These are phyloP conservation scores for Gryllus bimaculatus DNA, from an alignment of 1,140 invertebrate genomes.

Conservation along the genomic window DNA sequence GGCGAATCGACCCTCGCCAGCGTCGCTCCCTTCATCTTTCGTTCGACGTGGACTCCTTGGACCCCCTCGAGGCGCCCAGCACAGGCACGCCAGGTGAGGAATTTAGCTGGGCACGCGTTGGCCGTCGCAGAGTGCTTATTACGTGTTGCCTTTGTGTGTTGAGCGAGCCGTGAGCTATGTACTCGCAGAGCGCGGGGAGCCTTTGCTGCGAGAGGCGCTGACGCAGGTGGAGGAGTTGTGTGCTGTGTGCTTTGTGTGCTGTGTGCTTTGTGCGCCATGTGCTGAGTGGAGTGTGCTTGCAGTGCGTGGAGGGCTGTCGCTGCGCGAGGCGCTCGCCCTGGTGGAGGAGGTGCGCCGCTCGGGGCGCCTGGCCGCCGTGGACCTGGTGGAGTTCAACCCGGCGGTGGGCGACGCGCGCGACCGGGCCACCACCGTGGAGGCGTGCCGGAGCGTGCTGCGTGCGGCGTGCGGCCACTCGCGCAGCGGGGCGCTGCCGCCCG, in stretches of 20 bases:
- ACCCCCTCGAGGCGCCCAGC: slow-evolving; percentile 72
- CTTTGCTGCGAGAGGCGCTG: no score
- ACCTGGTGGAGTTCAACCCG: slow-evolving; percentile 86
- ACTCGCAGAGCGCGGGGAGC: no score
- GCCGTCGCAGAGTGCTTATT: no score
- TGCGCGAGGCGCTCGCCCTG: slow-evolving; percentile 74
- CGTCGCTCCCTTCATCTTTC: slow-evolving; percentile 75
- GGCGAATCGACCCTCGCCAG: slow-evolving; percentile 54
- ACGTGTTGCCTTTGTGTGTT: no score
- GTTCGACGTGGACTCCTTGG: slow-evolving; percentile 87
- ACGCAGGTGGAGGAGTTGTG: no score
- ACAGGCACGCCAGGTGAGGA: slow-evolving; percentile 70
- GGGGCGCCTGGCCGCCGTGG: slow-evolving; percentile 64
- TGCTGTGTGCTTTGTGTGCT: no score
- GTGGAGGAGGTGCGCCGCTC: slow-evolving; percentile 69
- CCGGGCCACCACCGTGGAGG: slow-evolving; percentile 53
- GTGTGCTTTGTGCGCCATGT: no score
- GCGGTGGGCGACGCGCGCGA: slow-evolving; percentile 53
- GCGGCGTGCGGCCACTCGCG: slow-evolving; percentile 49
- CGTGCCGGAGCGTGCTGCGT: slow-evolving; percentile 56
- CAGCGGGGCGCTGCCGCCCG: slow-evolving; percentile 12
- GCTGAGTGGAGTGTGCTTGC: slow-evolving; percentile 20
- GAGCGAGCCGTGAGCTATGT: no score
- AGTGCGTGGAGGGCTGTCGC: slow-evolving; percentile 76
- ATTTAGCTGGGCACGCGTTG: no score